Evolutionary conservation across 2,113 vertebrate genomes (phyloP), one percentile per base, ranked within the genome.

Genomic region (Percina caprodes): DNA sequence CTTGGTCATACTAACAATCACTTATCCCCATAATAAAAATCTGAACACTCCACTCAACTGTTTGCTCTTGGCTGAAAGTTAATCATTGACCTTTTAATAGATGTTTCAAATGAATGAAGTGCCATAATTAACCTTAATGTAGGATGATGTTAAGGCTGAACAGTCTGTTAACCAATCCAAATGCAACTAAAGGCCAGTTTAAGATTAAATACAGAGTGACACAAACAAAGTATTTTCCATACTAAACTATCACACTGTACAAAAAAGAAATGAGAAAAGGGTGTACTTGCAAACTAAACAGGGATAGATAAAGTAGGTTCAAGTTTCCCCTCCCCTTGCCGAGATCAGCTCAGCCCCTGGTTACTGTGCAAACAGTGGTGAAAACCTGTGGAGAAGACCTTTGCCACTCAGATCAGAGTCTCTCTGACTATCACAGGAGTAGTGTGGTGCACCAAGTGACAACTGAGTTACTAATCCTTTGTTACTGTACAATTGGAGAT

Each of bases 291-390:
- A 24, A 10, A 69, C 16, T 70, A 13, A 79, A 63, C 23, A 33
- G 61, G 2, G 45, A 56, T 26, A 19, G 60, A 59, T 56, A 4
- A 66, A 79, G 63, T 55, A 18, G 30, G 52, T 66, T 45, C 10
- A 46, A 77, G 55, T 42, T 26, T 23, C 49, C 65, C 82, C 69
- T 75, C 80, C 83, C 75, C 49, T 78, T 68, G 30, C 58, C 35
- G 42, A 11, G 46, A 70, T 72, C 42, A 75, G 75, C 48, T 81
- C 78, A 82, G 75, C 78, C 73, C 52, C 63, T 77, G 46, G 70
- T 85, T 79, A 83, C 91, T 85, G 78, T 82, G 87, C 83, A 92
- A 93, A 94, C 89, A 92, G 46, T 30, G 46, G 59, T 45, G 56
- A 68, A 70, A 72, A 69, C 56, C 81, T 79, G 54, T 7, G 26